Conservation (phyloP, 1,140 invertebrate species). For the Pygmarrhopalites habei region DNA sequence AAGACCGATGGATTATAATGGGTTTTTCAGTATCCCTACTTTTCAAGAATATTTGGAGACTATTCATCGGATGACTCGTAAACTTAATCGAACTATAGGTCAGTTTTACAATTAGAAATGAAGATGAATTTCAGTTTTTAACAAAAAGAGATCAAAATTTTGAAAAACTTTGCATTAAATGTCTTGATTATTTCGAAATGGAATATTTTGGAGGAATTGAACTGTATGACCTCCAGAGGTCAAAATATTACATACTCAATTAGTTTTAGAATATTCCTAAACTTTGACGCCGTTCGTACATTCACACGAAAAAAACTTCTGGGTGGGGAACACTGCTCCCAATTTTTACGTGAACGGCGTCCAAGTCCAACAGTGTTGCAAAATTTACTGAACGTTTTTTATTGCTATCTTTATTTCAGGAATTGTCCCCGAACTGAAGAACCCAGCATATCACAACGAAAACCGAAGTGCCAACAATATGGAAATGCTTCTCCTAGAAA, state of each 20-base stretch:
- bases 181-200: too few relatives aligned
- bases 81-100: conserved; percentile 23
- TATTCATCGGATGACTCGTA: conserved; percentile 27
- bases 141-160: not conserved
- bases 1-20: conserved; percentile 25
- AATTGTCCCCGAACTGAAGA: not conserved
- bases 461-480: not conserved
- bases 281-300: too few relatives aligned
- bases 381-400: too few relatives aligned
- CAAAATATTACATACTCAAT: too few relatives aligned
- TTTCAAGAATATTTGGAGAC: conserved; percentile 36
- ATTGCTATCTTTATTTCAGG: not conserved
- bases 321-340: too few relatives aligned
- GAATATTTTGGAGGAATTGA: too few relatives aligned
- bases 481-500: not conserved
- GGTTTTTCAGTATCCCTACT: conserved; percentile 27
- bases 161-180: not conserved
- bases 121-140: not conserved
- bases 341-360: too few relatives aligned
- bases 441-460: not conserved
- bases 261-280: too few relatives aligned
- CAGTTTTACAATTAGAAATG: not conserved
- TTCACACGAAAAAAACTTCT: too few relatives aligned
- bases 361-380: too few relatives aligned
- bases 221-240: too few relatives aligned